Percentiles rank a stretch among this genome's conserved stretches.
Conservation (phyloP, 2,888 invertebrate genomes). For the Lissocephala sabroskyi region DNA sequence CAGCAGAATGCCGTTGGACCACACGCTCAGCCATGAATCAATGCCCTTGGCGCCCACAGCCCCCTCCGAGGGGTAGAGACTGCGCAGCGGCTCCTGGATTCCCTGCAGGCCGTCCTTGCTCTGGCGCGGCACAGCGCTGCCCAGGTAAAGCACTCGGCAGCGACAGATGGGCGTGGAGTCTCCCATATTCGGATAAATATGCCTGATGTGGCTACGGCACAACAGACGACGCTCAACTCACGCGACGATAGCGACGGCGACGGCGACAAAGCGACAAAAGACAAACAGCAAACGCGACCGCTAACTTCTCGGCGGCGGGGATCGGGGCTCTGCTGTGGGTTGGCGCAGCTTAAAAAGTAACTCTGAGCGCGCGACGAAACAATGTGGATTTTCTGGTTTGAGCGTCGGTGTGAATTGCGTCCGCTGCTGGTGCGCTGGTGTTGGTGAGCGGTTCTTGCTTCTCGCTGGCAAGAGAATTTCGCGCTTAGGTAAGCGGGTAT, state of each 20-base stretch:
- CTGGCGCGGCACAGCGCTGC: slow-evolving; percentile 96
- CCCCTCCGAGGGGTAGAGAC: slow-evolving; percentile 95
- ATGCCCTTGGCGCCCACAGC: slow-evolving; percentile 90
- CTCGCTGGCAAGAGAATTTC: slow-evolving; percentile 48
- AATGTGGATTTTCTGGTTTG: slow-evolving; percentile 70
- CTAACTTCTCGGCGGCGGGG: too few species aligned
- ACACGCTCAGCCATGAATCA: slow-evolving; percentile 96
- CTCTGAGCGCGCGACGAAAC: slow-evolving; percentile 21
- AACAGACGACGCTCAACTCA: too few species aligned
- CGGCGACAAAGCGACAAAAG: not conserved
- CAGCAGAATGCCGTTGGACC: slow-evolving; percentile 94
- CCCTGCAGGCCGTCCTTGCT: slow-evolving; percentile 98
- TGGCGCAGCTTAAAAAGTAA: slow-evolving; percentile 8
- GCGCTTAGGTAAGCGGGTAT: slow-evolving; percentile 63
- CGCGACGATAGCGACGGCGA: slow-evolving; percentile 7
- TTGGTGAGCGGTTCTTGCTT: slow-evolving; percentile 38
- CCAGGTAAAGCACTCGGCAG: slow-evolving; percentile 96
- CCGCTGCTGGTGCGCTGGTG: too few species aligned
- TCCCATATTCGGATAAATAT: slow-evolving; percentile 73
- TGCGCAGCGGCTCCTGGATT: slow-evolving; percentile 96
- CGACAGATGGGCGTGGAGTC: slow-evolving; percentile 96
- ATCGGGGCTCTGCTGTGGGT: too few species aligned
- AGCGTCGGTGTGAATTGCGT: slow-evolving; percentile 22
- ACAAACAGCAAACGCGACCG: slow-evolving; percentile 8
- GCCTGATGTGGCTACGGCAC: too few species aligned